Evolutionary conservation across 2,797 vertebrate genomes (phyloP).

Genomic region (Peromyscus eremicus): DNA sequence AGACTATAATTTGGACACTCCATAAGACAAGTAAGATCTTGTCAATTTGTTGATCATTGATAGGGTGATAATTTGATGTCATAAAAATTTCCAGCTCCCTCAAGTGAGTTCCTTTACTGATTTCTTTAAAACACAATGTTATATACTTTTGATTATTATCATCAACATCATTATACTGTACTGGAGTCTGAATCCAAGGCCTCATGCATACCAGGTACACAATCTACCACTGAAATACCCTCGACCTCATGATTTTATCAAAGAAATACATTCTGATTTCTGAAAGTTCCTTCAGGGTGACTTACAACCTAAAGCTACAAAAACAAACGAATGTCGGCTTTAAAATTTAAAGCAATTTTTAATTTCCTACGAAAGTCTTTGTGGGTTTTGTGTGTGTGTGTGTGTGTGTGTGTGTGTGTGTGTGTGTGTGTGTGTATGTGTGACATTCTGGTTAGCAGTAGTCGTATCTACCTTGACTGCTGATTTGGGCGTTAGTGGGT

Average conservation of each 20-base stretch:
- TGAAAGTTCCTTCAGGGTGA: constrained; percentile 17
- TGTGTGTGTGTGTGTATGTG: no score
- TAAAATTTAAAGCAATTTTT: background rate
- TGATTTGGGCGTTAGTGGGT: background rate
- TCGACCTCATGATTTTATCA: constrained; percentile 68
- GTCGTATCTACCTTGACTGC: background rate
- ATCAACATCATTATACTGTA: background rate
- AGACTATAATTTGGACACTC: no score
- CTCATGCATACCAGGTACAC: background rate
- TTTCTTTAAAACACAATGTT: background rate
- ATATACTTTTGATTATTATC: background rate
- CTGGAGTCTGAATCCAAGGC: background rate
- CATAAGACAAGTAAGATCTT: background rate
- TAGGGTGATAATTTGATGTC: background rate
- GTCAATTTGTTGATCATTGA: background rate
- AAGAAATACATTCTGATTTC: constrained; percentile 38
- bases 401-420: background rate
- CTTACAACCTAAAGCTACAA: background rate
- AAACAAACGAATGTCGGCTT: background rate
- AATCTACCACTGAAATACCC: background rate
- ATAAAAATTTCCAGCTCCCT: constrained; percentile 5
- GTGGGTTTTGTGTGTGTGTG: background rate
- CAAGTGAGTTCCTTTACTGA: background rate
- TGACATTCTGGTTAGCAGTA: background rate
- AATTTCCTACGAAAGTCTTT: background rate